These are phyloP conservation scores for Rhineura floridana DNA, from an alignment of 2,113 vertebrate species.

Conservation along the genomic window DNA sequence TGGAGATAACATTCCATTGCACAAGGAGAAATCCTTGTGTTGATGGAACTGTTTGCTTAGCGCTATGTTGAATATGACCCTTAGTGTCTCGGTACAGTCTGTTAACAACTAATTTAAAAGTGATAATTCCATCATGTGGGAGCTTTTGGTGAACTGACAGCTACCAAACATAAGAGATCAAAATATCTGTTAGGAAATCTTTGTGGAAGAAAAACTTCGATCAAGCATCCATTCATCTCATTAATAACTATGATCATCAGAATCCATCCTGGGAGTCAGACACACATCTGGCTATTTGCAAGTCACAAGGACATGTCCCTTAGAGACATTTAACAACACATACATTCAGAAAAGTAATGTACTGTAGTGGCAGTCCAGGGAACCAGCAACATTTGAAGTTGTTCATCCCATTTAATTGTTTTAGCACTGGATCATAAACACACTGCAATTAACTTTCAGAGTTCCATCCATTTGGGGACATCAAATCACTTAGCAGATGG, in stretches of 20 bases:
- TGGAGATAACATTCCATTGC: no score
- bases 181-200: not conserved
- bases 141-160: not conserved
- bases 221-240: not conserved
- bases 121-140: not conserved
- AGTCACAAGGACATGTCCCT: not conserved
- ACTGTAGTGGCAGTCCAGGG: slow-evolving; percentile 18
- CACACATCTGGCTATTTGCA: not conserved
- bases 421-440: slow-evolving; percentile 63
- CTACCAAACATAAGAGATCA: not conserved
- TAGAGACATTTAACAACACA: not conserved
- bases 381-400: slow-evolving; percentile 19
- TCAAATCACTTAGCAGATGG: slow-evolving; percentile 59
- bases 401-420: slow-evolving; percentile 54
- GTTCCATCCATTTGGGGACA: slow-evolving; percentile 37
- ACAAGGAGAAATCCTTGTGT: no score
- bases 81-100: not conserved
- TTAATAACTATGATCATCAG: not conserved
- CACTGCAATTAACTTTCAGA: slow-evolving; percentile 24
- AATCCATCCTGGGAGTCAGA: not conserved
- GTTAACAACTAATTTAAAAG: not conserved
- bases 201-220: not conserved
- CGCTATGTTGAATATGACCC: no score
- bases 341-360: not conserved
- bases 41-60: no score